Evolutionary conservation across 2,113 vertebrate species (phyloP).

Genomic region (Aix galericulata): DNA sequence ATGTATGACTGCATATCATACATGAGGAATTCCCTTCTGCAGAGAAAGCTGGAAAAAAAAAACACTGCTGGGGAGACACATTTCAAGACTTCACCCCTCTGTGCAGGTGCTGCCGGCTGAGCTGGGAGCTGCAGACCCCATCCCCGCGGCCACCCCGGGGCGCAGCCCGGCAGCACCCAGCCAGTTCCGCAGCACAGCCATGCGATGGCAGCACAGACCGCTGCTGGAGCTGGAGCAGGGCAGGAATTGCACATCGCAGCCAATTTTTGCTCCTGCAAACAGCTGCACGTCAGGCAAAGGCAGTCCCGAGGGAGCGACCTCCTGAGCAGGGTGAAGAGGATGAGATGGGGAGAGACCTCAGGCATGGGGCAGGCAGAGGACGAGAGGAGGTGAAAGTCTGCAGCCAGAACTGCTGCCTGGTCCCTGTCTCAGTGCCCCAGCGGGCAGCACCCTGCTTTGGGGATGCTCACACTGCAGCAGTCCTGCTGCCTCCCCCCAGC

Average conservation of each 20-base stretch:
- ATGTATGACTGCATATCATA: fast-evolving
- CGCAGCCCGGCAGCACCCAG: background rate
- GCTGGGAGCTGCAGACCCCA: background rate
- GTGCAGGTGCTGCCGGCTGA: fast-evolving
- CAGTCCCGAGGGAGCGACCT: background rate
- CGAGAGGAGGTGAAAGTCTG: background rate
- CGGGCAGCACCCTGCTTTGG: background rate
- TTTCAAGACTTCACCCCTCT: background rate
- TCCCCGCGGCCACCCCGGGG: too few species aligned
- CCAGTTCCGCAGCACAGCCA: background rate
- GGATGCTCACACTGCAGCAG: background rate
- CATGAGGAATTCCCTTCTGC: background rate
- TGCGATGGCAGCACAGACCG: constrained; percentile 61
- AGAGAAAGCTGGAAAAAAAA: too few species aligned
- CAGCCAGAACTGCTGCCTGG: background rate
- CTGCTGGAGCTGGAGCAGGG: background rate
- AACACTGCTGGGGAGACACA: background rate
- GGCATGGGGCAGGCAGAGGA: background rate
- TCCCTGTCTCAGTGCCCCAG: background rate
- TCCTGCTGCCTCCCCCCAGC: background rate
- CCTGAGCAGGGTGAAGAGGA: background rate
- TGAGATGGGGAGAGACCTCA: too few species aligned
- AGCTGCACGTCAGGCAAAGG: too few species aligned
- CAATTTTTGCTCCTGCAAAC: background rate
- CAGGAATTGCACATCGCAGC: background rate